Evolutionary conservation across 1,140 invertebrate species (phyloP), one percentile per base, ranked within the genome.

Genomic region (Hesperophylax magnus): DNA sequence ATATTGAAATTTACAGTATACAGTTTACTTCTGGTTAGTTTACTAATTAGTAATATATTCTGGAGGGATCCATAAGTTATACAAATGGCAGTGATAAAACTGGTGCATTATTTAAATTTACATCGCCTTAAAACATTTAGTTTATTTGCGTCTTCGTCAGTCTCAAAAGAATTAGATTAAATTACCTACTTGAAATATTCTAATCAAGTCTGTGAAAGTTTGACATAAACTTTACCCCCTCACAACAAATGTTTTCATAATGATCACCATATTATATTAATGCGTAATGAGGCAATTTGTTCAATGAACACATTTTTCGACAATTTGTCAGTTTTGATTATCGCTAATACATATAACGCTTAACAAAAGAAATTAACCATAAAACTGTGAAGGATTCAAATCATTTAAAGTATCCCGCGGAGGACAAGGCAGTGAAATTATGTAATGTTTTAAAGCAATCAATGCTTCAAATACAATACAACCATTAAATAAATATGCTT

Each of bases 141-240:
- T 34, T 61, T 71, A 74, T 72, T 74, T 72, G 81, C 77, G 31
- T 81, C 56, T 69, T 83, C 72, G 39, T 83, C 82, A 83, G 82
- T 83, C 82, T 83, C 79, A 83, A 83, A 83, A 78, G 27, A 83
- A 83, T 69, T 75, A 76, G 58, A 78, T 74, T 80, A 65, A 65
- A 60, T 77, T 63, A 80, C 58, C 71, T 82, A 82, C 54, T 14
- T 72, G 67, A 79, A 79, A 72, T 80, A 78, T 31, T 80, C 77
- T 81, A 83, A 54, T 47, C 63, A 71, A 80, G 71, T 83, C 61
- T 71, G 69, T 78, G 39, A 76, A 60, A 34, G 58, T 47, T 54
- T 56, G 47, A 65, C 22, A 65, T 83, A 60, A 80, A 52, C 17
- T 69, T 79, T 82, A 82, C 75, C 79, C 79, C 65, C 75, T 83